Conservation (phyloP, 1,140 invertebrate species). For the Mizuhopecten yessoensis region DNA sequence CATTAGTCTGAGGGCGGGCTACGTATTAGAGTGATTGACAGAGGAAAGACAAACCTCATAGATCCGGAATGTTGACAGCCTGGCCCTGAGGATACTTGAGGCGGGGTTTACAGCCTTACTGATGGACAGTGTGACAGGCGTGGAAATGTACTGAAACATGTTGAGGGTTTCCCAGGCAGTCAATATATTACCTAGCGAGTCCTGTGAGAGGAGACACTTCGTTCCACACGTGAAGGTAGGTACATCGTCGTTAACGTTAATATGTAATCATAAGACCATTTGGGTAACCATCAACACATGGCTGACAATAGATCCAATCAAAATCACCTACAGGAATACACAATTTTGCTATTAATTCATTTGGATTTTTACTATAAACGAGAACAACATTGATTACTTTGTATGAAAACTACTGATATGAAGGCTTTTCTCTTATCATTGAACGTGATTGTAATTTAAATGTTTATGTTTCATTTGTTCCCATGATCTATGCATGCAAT, state of each 20-base stretch:
- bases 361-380: too few species aligned
- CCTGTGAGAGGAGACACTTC: not conserved
- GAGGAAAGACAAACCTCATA: not conserved
- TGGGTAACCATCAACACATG: too few species aligned
- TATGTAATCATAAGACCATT: too few species aligned
- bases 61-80: not conserved
- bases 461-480: too few species aligned
- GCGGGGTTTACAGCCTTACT: not conserved
- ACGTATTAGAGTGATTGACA: not conserved
- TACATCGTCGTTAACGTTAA: not conserved
- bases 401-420: too few species aligned
- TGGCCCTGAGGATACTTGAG: not conserved
- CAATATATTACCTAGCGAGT: not conserved
- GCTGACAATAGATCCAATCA: too few species aligned
- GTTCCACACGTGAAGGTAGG: not conserved
- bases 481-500: too few species aligned
- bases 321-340: too few species aligned
- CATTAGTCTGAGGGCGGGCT: not conserved
- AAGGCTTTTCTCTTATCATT: too few species aligned
- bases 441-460: too few species aligned
- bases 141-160: not conserved
- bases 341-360: too few species aligned
- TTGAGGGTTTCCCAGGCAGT: conserved; percentile 7
- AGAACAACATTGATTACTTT: too few species aligned
- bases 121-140: not conserved